Evolutionary conservation across 2,113 vertebrate genomes (phyloP), one percentile per base, ranked within the genome.

Genomic region (Rhagologus leucostigma): DNA sequence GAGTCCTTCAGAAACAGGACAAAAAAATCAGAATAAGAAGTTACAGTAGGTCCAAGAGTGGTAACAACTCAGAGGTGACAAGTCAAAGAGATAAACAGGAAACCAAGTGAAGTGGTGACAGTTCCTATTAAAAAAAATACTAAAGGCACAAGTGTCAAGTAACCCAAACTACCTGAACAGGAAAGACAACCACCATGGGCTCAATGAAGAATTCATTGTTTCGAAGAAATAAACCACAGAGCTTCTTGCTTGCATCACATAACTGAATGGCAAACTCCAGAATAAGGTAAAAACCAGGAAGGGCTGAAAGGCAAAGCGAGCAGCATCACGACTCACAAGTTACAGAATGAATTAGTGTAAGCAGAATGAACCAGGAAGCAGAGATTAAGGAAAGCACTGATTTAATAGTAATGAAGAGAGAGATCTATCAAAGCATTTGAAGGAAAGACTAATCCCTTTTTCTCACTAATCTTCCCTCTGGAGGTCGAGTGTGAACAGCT

Each of bases 401-500:
- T 47, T 95, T 80, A 68, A 81, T 55, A 84, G 26, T 16, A 93
- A 94, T 27, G 30, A 69, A 80, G 78, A 93, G 39, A 81, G 74
- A 87, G 65, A 60, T 77, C 65, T 60, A 71, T 33, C 79, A 89
- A 93, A 88, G 69, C 42, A 24, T 70, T 81, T 78, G 68, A 80
- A 86, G 42, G 50, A 81, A 81, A 67, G 62, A 32, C 42, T 55
- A 92, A 95, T 78, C 42, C 33, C 47, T 42, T 88, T 80, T 55
- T 65, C 67, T 71, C 59, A 62, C 33, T 62, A 24, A 70, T 77
- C 63, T 55, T 81, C 56, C 35, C 35, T 16, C 47, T 19, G 30
- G 64, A 91, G 93, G 70, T 82, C 42, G 89, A 90, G 71, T 74
- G 90, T 81, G 88, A 97, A 84, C 88, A 96, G 88, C 92, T 95